A percentile compares a stretch with the other conserved stretches of the same genome.
These are phyloP conservation scores for Coregonus sp. DNA, from an alignment of 2,797 vertebrate species.

Conservation along the genomic window DNA sequence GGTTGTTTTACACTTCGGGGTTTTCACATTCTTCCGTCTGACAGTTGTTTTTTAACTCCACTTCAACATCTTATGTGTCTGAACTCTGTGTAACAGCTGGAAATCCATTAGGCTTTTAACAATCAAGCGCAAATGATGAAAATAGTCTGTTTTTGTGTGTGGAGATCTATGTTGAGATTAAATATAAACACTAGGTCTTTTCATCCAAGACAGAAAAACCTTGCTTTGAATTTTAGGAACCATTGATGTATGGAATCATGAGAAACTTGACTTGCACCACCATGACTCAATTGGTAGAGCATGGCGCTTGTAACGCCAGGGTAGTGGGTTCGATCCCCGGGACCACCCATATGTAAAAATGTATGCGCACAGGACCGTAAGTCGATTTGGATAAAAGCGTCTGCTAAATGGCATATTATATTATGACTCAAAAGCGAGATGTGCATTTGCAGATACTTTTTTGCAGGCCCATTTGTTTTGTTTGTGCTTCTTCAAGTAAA, in stretches of 20 bases:
- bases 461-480: background rate
- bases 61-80: slow-evolving; percentile 10
- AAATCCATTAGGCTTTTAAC: slow-evolving; percentile 45
- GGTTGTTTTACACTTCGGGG: slow-evolving; percentile 27
- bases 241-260: background rate
- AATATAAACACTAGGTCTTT: background rate
- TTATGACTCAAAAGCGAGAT: slow-evolving; percentile 1
- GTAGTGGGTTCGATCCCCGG: too few species aligned
- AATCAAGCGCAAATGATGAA: slow-evolving; percentile 45
- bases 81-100: slow-evolving; percentile 43
- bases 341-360: too few species aligned
- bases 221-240: background rate
- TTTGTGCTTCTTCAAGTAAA: background rate
- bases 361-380: too few species aligned
- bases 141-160: slow-evolving; percentile 5
- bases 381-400: too few species aligned
- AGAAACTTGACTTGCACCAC: background rate
- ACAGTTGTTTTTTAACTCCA: slow-evolving; percentile 43
- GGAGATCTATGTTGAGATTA: background rate
- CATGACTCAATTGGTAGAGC: too few species aligned
- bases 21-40: slow-evolving; percentile 41
- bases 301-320: too few species aligned
- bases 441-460: background rate
- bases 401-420: too few species aligned
- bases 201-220: background rate